Conservation (phyloP, 2,113 vertebrate species). For the Macrotis lagotis region DNA sequence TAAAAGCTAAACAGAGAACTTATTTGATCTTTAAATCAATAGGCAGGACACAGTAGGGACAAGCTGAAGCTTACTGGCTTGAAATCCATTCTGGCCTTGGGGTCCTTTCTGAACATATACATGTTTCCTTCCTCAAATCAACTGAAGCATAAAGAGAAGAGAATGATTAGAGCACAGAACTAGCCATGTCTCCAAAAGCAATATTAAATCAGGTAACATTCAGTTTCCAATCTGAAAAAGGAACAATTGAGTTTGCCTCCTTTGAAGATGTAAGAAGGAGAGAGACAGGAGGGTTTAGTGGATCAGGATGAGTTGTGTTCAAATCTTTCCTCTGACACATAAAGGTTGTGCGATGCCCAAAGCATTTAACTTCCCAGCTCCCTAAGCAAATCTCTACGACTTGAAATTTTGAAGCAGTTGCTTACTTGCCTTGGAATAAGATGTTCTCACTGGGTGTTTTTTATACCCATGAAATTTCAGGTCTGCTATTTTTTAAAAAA, state of each 20-base stretch:
- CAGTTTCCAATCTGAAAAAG: conserved; percentile 50
- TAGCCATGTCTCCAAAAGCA: conserved; percentile 36
- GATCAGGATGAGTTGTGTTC: neutral
- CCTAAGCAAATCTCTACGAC: neutral
- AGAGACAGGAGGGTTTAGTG: neutral
- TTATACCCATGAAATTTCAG: neutral
- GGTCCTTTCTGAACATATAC: conserved; percentile 57
- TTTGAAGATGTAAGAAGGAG: neutral
- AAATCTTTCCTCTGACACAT: neutral
- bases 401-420: neutral
- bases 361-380: neutral
- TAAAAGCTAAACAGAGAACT: neutral
- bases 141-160: conserved; percentile 67
- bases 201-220: conserved; percentile 59
- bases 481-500: neutral
- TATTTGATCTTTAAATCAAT: neutral
- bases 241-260: conserved; percentile 39
- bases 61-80: conserved; percentile 42
- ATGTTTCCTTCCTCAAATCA: conserved; percentile 66
- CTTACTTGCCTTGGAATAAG: neutral
- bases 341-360: neutral
- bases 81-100: conserved; percentile 64
- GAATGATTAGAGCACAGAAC: conserved; percentile 63
- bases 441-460: neutral
- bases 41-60: neutral